Base-by-base conservation (phyloP, 2,888 invertebrate species). In the Lithophane socia region DNA sequence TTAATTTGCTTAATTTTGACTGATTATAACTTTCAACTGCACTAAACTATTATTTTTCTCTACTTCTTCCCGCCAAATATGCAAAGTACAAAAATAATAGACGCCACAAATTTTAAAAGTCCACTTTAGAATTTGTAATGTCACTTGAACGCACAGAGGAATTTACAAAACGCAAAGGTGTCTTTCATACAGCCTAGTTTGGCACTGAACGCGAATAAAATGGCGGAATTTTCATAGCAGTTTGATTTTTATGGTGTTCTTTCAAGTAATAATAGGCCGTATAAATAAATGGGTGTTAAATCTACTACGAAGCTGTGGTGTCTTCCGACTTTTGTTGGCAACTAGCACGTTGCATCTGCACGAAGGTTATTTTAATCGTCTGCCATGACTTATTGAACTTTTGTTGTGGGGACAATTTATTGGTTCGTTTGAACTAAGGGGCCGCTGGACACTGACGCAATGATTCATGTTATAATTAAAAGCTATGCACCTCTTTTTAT, bases 1-100 rank as follows among this genome's bases (percentile, higher is more conserved):
- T 94, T 94, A 88, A 94, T 77, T 89, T 93, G 91, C 93, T 93
- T 93, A 95, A 95, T 95, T 93, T 95, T 95, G 94, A 81, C 86
- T 83, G 86, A 84, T 92, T 87, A 83, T 54, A 74, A 67, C 24
- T 54, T 72, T 73, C 65, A 47, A 77, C 70, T 21, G 7, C 58
- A 77, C 69, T 72, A 78, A 82, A 71, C 58, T 65, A 42, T 24
- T 68, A 21, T 63, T 49, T 29, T 71, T 61, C 75, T 60, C 72
- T 16, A 44, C 3, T 42, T 4, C 3, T 75, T 66, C 64, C 63
- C 84, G 63, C 79, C 52, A 75, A 72, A 70, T 29, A n/a, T 24
- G n/a, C 8, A 70, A 73, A 69, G 29, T n/a, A n/a, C 8, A 29
- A 49, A 64, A 76, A 44, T 24, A 68, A 75, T 47, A 44, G 63